Conservation (phyloP, 2,888 invertebrate species). For the Lymantria monacha region DNA sequence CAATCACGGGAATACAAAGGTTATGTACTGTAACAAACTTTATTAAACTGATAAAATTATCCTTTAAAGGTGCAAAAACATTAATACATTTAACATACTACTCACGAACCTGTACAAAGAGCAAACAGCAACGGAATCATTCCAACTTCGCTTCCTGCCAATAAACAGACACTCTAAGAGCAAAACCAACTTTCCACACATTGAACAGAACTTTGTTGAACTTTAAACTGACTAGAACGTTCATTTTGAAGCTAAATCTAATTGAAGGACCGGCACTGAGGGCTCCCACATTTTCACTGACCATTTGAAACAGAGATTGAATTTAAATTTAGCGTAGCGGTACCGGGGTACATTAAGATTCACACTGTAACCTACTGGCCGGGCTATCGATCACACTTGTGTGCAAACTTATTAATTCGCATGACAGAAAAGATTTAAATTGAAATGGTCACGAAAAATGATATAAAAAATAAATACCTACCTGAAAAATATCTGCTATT, state of each 20-base stretch:
- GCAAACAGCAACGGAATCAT: constrained; percentile 67
- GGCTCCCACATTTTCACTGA: constrained; percentile 77
- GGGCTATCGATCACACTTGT: constrained; percentile 63
- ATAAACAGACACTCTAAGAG: constrained; percentile 52
- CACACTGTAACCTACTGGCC: constrained; percentile 47
- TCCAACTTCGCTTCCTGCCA: constrained; percentile 53
- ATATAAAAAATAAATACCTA: neutral
- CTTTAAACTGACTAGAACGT: constrained; percentile 63
- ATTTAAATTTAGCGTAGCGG: constrained; percentile 78
- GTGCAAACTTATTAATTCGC: constrained; percentile 2
- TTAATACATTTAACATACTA: constrained; percentile 4
- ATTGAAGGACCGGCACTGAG: constrained; percentile 63
- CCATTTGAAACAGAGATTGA: constrained; percentile 61
- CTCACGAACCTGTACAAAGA: constrained; percentile 63
- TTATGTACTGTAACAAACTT: no score
- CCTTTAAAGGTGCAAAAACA: neutral
- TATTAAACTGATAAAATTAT: no score
- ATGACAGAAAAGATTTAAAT: constrained; percentile 1
- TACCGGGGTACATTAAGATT: constrained; percentile 69
- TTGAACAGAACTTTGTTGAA: constrained; percentile 60
- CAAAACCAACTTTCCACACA: constrained; percentile 61
- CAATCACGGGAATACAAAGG: no score
- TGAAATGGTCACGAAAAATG: neutral
- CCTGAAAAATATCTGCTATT: neutral
- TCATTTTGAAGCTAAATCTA: constrained; percentile 73